Percentiles rank a stretch among this genome's conserved stretches.
phyloP scores from a whole-genome alignment of 2,888 invertebrate genomes.

The Crocallis elinguaria region DNA sequence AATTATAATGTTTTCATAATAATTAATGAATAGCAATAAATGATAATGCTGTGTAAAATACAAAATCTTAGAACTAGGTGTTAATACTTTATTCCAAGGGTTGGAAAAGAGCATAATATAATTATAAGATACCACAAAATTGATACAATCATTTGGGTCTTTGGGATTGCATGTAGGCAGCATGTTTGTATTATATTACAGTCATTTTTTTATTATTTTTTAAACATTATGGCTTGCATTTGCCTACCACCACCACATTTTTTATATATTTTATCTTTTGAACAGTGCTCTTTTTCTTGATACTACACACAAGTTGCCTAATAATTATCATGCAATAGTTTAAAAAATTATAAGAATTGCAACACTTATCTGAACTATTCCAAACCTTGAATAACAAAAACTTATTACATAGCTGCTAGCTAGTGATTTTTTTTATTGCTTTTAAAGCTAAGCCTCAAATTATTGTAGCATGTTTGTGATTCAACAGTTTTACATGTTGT shows the following conservation, averaged over 20 bases:
- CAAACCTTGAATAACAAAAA: no score
- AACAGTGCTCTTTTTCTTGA: no score
- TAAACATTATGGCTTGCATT: no score
- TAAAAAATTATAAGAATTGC: no score
- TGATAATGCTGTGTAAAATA: neutral
- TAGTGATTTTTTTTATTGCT: conserved; percentile 25
- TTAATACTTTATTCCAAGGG: neutral
- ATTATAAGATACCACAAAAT: neutral
- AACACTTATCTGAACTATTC: neutral
- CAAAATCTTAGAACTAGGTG: neutral
- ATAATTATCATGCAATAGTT: no score
- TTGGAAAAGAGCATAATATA: neutral
- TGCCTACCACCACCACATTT: no score
- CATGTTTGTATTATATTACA: no score
- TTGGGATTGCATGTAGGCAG: no score
- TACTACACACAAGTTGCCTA: no score
- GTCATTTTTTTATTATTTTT: no score
- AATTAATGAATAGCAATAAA: neutral
- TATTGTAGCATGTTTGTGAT: neutral
- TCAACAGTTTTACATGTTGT: neutral
- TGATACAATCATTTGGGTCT: no score
- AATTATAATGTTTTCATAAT: neutral
- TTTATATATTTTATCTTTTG: no score
- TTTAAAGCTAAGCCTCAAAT: conserved; percentile 18
- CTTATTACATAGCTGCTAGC: neutral